Percentiles rank a stretch among this genome's conserved stretches.
Evolutionary conservation across 2,113 vertebrate species (phyloP).

Genomic region (Heterotilapia buettikoferi): DNA sequence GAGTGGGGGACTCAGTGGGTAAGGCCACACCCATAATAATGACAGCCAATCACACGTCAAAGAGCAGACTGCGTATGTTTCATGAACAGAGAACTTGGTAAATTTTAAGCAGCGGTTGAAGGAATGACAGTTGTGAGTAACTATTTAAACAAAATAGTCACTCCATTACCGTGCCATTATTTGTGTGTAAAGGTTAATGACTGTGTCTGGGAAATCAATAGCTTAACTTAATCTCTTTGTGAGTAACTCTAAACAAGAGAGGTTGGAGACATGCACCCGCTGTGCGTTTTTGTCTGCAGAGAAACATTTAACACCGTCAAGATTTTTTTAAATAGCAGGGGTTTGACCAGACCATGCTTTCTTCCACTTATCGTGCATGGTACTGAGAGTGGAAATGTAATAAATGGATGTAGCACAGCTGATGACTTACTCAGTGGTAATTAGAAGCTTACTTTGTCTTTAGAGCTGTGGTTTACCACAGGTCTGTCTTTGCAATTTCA

Average conservation of each 20-base stretch:
- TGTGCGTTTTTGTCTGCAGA: neutral
- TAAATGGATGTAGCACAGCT: constrained; percentile 3
- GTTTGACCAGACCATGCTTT: neutral
- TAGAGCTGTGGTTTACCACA: constrained; percentile 26
- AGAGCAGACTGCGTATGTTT: rapidly evolving
- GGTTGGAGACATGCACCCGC: neutral
- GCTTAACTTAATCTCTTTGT: constrained; percentile 14
- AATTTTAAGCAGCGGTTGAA: neutral
- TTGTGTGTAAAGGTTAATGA: constrained; percentile 52
- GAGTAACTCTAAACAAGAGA: constrained; percentile 13
- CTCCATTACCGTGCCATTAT: constrained; percentile 21
- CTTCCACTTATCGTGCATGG: neutral
- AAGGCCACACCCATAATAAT: neutral
- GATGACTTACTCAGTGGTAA: constrained; percentile 39
- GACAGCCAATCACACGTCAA: neutral
- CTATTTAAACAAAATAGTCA: neutral
- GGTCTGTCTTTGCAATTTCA: constrained; percentile 9
- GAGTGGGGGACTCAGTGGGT: neutral
- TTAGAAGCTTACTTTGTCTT: constrained; percentile 7
- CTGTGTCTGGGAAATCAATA: constrained; percentile 37
- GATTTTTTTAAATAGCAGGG: neutral
- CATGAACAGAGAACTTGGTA: neutral
- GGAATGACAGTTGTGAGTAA: neutral
- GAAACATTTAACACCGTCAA: neutral
- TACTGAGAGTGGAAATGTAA: neutral